A percentile compares a stretch with the other conserved stretches of the same genome.
phyloP scores from a whole-genome alignment of 2,888 invertebrate species.

The Allygus modestus region DNA sequence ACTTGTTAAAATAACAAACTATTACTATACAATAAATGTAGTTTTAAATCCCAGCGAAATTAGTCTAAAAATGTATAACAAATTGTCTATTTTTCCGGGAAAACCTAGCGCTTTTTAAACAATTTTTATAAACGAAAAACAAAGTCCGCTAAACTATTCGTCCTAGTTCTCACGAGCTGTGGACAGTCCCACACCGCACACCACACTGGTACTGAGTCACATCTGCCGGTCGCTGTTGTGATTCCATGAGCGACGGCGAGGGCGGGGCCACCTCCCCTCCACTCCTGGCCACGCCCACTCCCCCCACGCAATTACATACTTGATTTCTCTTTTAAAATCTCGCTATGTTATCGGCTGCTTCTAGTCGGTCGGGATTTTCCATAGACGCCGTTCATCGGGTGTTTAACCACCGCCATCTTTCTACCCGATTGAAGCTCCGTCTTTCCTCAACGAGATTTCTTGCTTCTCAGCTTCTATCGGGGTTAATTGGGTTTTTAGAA shows the following conservation, averaged over 20 bases:
- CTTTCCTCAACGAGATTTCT: background rate
- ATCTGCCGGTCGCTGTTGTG: conserved; percentile 12
- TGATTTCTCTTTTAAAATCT: conserved; percentile 61
- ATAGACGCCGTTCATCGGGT: conserved; percentile 12
- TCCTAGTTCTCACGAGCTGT: background rate
- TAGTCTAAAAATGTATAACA: no score
- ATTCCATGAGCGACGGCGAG: background rate
- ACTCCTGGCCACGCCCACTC: conserved; percentile 67
- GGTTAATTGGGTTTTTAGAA: background rate
- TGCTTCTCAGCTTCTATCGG: background rate
- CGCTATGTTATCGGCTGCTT: conserved; percentile 43
- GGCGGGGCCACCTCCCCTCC: conserved; percentile 68
- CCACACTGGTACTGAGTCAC: background rate
- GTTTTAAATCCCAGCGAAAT: no score
- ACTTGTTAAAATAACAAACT: no score
- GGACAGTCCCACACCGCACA: conserved; percentile 4
- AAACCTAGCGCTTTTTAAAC: no score
- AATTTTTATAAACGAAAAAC: no score
- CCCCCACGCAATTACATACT: conserved; percentile 60
- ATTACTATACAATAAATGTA: no score
- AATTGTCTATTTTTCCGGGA: no score
- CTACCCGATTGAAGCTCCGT: conserved; percentile 22
- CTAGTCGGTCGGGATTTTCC: conserved; percentile 54
- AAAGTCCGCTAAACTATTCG: no score
- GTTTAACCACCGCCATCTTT: conserved; percentile 37